These are phyloP conservation scores for Pygmarrhopalites habei DNA, from an alignment of 1,140 invertebrate genomes.

Conservation along the genomic window DNA sequence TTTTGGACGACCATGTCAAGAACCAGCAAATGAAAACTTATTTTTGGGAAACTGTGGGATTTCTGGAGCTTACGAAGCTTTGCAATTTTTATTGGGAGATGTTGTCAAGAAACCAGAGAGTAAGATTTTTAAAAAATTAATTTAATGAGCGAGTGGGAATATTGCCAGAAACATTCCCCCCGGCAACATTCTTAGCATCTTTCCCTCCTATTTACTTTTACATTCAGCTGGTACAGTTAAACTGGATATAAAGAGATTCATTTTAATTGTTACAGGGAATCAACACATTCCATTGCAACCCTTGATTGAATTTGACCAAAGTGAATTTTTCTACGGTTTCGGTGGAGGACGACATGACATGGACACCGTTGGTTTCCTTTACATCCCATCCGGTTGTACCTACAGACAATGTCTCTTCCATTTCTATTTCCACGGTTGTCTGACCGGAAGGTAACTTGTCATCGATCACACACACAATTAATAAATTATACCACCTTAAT, in stretches of 20 bases:
- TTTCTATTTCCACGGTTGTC: slow-evolving; percentile 38
- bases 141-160: too few species aligned
- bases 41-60: slow-evolving; percentile 37
- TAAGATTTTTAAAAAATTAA: slow-evolving; percentile 6
- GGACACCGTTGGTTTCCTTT: slow-evolving; percentile 30
- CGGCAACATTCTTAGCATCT: too few species aligned
- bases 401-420: slow-evolving; percentile 25
- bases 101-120: slow-evolving; percentile 9
- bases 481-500: too few species aligned
- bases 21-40: slow-evolving; percentile 15
- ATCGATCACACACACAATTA: too few species aligned
- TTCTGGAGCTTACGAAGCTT: slow-evolving; percentile 33
- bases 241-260: too few species aligned
- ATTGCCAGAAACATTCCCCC: too few species aligned
- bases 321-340: slow-evolving; percentile 27
- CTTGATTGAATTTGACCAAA: slow-evolving; percentile 32
- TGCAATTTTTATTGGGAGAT: slow-evolving; percentile 26
- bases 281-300: not conserved
- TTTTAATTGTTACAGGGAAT: too few species aligned
- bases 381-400: slow-evolving; percentile 23
- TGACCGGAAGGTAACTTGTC: slow-evolving; percentile 22
- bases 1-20: slow-evolving; percentile 16
- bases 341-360: slow-evolving; percentile 16
- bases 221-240: too few species aligned
- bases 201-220: too few species aligned